These are phyloP conservation scores for Eubasilissa splendida DNA, from an alignment of 2,888 invertebrate genomes.

Conservation along the genomic window DNA sequence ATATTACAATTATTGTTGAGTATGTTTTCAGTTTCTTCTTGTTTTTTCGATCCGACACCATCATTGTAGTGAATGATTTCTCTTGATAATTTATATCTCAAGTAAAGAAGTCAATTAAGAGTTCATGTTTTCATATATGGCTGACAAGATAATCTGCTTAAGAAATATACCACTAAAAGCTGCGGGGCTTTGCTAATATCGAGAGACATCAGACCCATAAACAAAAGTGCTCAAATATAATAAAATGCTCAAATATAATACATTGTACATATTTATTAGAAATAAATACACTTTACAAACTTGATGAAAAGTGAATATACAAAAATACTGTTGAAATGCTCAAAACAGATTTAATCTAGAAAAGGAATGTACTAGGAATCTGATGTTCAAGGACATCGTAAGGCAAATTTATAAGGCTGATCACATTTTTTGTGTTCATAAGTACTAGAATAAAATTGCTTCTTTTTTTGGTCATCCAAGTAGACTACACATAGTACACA, in stretches of 20 bases:
- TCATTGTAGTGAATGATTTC: no score
- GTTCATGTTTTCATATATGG: no score
- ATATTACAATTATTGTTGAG: no score
- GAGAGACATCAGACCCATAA: no score
- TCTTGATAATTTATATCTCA: no score
- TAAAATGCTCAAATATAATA: neutral
- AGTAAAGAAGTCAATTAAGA: no score
- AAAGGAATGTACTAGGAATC: conserved; percentile 13
- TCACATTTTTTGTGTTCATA: conserved; percentile 32
- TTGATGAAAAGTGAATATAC: conserved; percentile 25
- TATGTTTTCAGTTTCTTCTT: no score
- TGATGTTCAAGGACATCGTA: neutral
- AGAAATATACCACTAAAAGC: no score
- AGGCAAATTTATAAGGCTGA: conserved; percentile 2
- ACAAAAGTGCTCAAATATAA: neutral
- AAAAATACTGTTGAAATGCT: conserved; percentile 22
- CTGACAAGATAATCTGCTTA: no score
- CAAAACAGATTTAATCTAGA: conserved; percentile 20
- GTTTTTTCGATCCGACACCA: no score
- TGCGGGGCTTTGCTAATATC: no score
- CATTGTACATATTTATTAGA: conserved; percentile 17
- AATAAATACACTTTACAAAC: conserved; percentile 28
- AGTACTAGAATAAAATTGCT: conserved; percentile 25
- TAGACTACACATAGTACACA: conserved; percentile 15
- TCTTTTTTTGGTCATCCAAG: conserved; percentile 29